Base-by-base conservation (phyloP, 1,140 invertebrate species). In the Holcopasites calliopsidis region DNA sequence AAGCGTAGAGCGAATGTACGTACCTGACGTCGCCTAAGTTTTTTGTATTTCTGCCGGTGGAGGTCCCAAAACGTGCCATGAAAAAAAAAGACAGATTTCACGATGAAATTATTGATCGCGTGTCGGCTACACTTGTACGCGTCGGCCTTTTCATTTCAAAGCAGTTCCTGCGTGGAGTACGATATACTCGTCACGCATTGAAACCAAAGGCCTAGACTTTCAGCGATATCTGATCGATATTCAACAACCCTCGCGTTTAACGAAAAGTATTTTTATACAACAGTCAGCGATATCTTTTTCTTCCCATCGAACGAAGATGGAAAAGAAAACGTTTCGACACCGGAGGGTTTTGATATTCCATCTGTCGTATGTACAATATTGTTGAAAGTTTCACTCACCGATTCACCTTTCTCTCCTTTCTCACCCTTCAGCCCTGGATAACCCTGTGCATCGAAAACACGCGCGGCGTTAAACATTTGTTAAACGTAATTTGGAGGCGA, bases 401-500 rank as follows among this genome's bases (percentile, higher is more conserved):
- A 97, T 93, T 98, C 97, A 52, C 97, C 97, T 90, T 97, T 97
- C 85, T 98, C 97, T 42, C 97, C 97, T 89, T 97, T 98, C 78
- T 97, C 96, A 33, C 97, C 97, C 88, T 96, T 97, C 68, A 94
- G 92, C 16, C 97, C 97, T 21, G 96, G 96, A 91, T 97, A 97
- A n/a, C 97, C 97, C 85, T 97, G 94, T 78, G 54, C 28, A 81
- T 31, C 54, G 40, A 28, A 28, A 71, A 65, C 42, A 70, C 49
- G 5, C n/a, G 26, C 66, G 10, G 50, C 11, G 13, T 77, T 61
- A 60, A 52, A 77, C 21, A 72, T 31, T 50, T 4, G 33, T 80
- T 16, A 61, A 33, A 44, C 61, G 13, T n/a, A 40, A 47, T 18
- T 38, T 16, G 26, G 26, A n/a, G 55, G 49, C n/a, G 21, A 42